Evolutionary conservation across 1,140 invertebrate species (phyloP).

Genomic region (Pseudomyrmex concolor): DNA sequence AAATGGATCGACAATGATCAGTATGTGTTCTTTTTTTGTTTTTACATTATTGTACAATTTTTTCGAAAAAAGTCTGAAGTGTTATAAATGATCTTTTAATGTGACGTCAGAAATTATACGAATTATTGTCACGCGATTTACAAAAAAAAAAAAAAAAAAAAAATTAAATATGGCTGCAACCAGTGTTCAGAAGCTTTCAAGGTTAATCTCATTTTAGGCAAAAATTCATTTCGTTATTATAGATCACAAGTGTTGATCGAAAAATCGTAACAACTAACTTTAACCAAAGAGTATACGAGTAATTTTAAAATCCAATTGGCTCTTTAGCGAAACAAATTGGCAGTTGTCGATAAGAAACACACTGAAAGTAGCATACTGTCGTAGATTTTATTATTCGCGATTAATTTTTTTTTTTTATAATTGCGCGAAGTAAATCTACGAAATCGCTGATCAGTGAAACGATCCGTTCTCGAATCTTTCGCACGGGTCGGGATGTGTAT

Average conservation of each 20-base stretch:
- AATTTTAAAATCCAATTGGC: slow-evolving; percentile 4
- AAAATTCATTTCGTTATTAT: too few relatives aligned
- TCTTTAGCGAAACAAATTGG: slow-evolving; percentile 11
- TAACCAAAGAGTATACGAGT: slow-evolving; percentile 45
- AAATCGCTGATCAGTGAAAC: slow-evolving; percentile 22
- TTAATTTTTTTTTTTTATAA: background rate
- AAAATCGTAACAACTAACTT: background rate
- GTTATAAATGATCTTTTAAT: background rate
- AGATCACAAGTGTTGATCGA: background rate
- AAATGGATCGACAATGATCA: slow-evolving; percentile 23
- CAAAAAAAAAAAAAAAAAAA: too few relatives aligned
- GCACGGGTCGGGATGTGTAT: slow-evolving; percentile 33
- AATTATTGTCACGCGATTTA: too few relatives aligned
- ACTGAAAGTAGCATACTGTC: background rate
- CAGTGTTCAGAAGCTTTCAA: too few relatives aligned
- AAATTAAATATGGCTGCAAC: too few relatives aligned
- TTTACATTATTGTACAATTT: background rate
- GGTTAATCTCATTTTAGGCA: too few relatives aligned
- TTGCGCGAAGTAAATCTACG: background rate
- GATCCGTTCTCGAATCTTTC: slow-evolving; percentile 69
- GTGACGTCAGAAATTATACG: too few relatives aligned
- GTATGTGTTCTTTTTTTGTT: background rate
- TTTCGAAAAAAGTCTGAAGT: background rate
- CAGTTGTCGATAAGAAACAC: background rate
- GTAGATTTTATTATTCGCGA: slow-evolving; percentile 14